phyloP scores from a whole-genome alignment of 2,113 vertebrate species.

The Taxidea taxus region DNA sequence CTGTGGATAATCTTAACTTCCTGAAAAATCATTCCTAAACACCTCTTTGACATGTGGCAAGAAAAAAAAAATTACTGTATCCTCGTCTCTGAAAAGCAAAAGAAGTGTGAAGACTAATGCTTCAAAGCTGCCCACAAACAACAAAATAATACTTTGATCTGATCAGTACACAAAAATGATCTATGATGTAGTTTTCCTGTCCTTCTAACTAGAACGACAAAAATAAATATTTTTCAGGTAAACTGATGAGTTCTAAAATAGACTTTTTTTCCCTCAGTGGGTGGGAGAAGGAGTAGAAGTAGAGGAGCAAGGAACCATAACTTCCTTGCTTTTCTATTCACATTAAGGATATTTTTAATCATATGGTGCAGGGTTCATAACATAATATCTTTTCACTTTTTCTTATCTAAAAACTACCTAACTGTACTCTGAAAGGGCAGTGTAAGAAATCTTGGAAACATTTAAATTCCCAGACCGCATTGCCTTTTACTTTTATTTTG shows the following conservation, averaged over 20 bases:
- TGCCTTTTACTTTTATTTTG: constrained; percentile 71
- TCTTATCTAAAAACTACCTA: constrained; percentile 1
- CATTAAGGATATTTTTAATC: constrained; percentile 13
- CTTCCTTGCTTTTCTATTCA: background rate
- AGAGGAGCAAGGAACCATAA: background rate
- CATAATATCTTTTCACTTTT: background rate
- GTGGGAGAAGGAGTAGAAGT: fast-evolving
- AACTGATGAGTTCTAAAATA: background rate
- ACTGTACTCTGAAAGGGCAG: constrained; percentile 66
- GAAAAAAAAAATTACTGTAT: background rate
- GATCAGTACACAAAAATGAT: background rate
- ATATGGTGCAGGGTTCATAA: background rate
- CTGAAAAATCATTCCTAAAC: background rate
- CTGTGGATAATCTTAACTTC: constrained; percentile 6
- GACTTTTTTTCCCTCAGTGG: background rate
- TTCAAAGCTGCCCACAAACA: background rate
- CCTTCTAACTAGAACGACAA: background rate
- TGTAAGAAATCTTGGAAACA: constrained; percentile 62
- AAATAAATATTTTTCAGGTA: background rate
- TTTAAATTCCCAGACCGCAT: constrained; percentile 59
- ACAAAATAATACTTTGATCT: background rate
- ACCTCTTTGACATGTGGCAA: background rate
- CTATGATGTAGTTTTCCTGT: background rate
- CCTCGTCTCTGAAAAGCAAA: background rate
- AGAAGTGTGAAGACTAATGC: background rate